Evolutionary conservation across 2,113 vertebrate genomes (phyloP).

Genomic region (Arenaria interpres): DNA sequence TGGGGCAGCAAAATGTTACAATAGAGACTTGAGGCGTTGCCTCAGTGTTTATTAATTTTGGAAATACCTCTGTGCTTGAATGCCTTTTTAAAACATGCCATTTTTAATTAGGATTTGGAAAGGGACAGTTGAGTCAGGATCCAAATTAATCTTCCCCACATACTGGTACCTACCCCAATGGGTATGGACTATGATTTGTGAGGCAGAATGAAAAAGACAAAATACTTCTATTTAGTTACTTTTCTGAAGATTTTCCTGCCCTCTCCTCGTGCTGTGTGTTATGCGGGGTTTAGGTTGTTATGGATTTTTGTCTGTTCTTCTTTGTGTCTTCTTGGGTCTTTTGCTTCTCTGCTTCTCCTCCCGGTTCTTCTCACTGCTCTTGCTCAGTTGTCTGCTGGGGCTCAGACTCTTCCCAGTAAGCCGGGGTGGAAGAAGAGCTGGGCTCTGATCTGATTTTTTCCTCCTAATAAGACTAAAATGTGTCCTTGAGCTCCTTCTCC

Average conservation of each 20-base stretch:
- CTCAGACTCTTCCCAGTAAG: not conserved
- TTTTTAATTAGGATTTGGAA: not conserved
- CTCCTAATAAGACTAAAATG: not conserved
- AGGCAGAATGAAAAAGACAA: not conserved
- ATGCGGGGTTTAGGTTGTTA: not conserved
- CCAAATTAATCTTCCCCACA: not conserved
- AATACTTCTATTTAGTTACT: not conserved
- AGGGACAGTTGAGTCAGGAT: not conserved
- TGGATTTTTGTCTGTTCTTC: not conserved
- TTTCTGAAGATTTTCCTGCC: not conserved
- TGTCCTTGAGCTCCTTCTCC: not conserved
- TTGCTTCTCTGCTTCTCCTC: not conserved
- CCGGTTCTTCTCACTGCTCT: not conserved
- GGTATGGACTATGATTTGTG: not conserved
- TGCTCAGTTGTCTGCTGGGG: not conserved
- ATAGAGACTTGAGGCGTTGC: not conserved
- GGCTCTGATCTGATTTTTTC: not conserved
- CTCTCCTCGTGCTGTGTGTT: not conserved
- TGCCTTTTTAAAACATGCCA: not conserved
- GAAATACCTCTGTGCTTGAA: not conserved
- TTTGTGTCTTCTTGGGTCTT: not conserved
- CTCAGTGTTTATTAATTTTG: not conserved
- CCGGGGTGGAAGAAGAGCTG: not conserved
- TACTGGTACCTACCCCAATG: fast-evolving
- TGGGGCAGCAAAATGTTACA: not conserved